phyloP scores from a whole-genome alignment of 2,113 vertebrate species.

The Progne subis region DNA sequence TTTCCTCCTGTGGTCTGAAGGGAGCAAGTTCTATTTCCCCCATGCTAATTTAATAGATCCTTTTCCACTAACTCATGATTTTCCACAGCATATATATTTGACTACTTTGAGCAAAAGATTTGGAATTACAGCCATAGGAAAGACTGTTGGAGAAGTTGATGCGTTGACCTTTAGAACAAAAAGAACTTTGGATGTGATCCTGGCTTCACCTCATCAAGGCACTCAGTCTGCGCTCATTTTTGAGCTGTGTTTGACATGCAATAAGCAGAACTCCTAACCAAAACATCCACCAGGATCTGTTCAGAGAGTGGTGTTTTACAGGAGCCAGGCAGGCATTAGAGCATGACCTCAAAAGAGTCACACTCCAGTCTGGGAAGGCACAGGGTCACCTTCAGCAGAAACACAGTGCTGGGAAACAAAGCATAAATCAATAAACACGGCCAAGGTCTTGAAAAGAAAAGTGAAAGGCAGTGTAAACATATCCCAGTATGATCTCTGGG shows the following conservation, averaged over 20 bases:
- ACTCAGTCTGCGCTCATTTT: neutral
- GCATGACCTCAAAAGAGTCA: neutral
- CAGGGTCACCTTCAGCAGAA: constrained; percentile 2
- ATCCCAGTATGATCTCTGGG: neutral
- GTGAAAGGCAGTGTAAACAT: constrained; percentile 33
- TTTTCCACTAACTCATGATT: neutral
- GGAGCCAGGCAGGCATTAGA: neutral
- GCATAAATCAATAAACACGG: constrained; percentile 42
- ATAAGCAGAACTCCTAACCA: neutral
- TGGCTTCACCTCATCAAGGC: constrained; percentile 4
- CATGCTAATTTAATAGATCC: neutral
- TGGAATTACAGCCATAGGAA: neutral
- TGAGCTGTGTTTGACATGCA: neutral
- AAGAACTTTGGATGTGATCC: neutral
- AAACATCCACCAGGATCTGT: constrained; percentile 15
- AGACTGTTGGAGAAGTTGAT: neutral
- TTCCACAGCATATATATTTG: neutral
- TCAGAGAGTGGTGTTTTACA: constrained; percentile 6
- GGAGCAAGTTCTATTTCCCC: neutral
- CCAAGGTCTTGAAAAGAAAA: constrained; percentile 36
- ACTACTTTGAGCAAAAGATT: neutral
- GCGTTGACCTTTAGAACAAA: constrained; percentile 7
- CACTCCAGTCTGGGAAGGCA: neutral
- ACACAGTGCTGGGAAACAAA: constrained; percentile 10
- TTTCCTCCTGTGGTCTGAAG: neutral